Evolutionary conservation across 35 echinoderm and acorn worm genomes (phyloP), one percentile per base, ranked within the genome.

Genomic region (Chiridota heheva): DNA sequence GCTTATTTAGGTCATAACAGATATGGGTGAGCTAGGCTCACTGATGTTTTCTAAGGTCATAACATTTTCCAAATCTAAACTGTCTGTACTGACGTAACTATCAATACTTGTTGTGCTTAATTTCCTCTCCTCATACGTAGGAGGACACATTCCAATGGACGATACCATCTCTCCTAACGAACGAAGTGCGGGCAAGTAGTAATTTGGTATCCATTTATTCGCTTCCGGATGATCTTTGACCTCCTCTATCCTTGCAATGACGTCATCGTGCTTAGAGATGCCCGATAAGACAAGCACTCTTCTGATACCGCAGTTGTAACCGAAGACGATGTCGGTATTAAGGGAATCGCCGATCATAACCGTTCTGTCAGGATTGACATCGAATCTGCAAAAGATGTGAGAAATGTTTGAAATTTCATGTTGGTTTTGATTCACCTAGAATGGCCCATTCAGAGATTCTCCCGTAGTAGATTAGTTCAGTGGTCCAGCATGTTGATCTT

Each of bases 271-370:
- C 4, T 62, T 87, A 1, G 89, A 88, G 25, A 98, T 92, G 1
- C 95, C 89, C 0, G 85, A 84, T 18, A 84, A 48, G 0, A 91
- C 89, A 18, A 91, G 67, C 1, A 87, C 37, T 4, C 84, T 86
- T 31, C 85, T 68, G 17, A 98, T 36, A 3, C 86, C 81, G 81
- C 89, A 91, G 63, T 98, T 98, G 24, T 85, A 72, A 2, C 95
- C 95, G 6, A 98, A 59, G 20, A 88, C 65, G 30, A 98, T 98
- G 36, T 92, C 95, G 18, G 95, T 91, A 35, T 80, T 69, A 29
- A 98, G 78, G 3, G 72, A 68, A 36, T 98, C 95, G 7, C 95
- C 95, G 10, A 98, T 68, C 84, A 98, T 98, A 1, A 98, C 58
- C 1, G 95, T 89, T 24, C 95, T 67, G 10, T 65, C 73, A 17